Evolutionary conservation across 2,797 vertebrate genomes (phyloP).

Genomic region (Rhadinocentrus ornatus): DNA sequence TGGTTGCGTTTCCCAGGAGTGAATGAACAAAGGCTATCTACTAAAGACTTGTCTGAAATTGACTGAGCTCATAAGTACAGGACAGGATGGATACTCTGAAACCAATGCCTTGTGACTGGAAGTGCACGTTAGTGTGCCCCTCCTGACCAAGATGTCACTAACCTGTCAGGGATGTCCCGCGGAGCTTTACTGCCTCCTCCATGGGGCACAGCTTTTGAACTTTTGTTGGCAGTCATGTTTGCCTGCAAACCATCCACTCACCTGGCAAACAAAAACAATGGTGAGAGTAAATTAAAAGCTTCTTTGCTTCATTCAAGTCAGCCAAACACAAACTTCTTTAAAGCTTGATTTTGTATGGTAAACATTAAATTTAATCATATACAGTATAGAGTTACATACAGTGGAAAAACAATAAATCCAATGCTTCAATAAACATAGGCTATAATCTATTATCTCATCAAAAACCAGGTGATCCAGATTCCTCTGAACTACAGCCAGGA

Average conservation of each 20-base stretch:
- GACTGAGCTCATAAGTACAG: constrained; percentile 7
- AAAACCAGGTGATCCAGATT: constrained; percentile 35
- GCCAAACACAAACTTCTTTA: constrained; percentile 7
- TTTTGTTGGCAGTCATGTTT: constrained; percentile 99
- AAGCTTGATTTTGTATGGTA: not conserved
- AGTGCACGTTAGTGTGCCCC: constrained; percentile 10
- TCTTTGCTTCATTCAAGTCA: not conserved
- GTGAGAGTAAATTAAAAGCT: constrained; percentile 11
- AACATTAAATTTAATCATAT: not conserved
- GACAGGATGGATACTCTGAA: constrained; percentile 4
- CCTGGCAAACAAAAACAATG: constrained; percentile 76
- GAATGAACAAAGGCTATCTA: constrained; percentile 2
- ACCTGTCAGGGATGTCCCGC: constrained; percentile 91
- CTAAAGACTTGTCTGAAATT: not conserved
- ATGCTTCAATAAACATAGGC: constrained; percentile 32
- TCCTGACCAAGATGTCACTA: constrained; percentile 68
- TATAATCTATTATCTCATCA: constrained; percentile 21
- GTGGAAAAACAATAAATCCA: not conserved
- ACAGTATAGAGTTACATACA: not conserved
- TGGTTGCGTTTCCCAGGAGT: constrained; percentile 39
- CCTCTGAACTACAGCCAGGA: constrained; percentile 29
- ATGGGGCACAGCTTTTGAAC: constrained; percentile 88
- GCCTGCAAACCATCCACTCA: constrained; percentile 83
- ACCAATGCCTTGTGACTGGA: constrained; percentile 13
- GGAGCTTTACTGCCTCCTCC: constrained; percentile 91